A percentile compares a stretch with the other conserved stretches of the same genome.
Conservation (phyloP, 2,888 invertebrate species). For the Phrixothrix hirtus region DNA sequence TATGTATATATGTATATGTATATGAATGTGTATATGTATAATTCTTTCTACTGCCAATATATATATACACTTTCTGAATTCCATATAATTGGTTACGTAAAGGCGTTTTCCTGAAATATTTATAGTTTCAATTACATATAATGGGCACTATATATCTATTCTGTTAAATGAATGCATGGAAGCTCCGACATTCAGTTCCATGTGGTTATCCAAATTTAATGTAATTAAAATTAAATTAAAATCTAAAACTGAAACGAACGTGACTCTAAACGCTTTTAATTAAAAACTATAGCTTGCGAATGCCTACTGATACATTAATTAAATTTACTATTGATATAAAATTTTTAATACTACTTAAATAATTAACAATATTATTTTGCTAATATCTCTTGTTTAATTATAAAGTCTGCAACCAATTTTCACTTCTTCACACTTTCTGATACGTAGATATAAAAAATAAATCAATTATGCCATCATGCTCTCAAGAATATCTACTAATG, state of each 20-base stretch:
- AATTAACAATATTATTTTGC: too few species aligned
- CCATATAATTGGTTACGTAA: too few species aligned
- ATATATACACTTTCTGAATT: too few species aligned
- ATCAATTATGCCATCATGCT: too few species aligned
- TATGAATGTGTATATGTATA: too few species aligned
- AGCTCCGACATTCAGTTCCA: neutral
- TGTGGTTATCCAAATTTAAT: slow-evolving; percentile 2
- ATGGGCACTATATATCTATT: neutral
- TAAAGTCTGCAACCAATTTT: too few species aligned
- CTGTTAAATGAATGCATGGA: neutral
- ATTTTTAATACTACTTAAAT: neutral
- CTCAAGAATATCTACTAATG: too few species aligned
- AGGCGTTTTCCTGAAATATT: neutral
- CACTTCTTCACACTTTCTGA: too few species aligned
- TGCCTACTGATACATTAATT: slow-evolving; percentile 1
- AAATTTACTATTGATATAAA: neutral
- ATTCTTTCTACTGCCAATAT: too few species aligned
- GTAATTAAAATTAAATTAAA: slow-evolving; percentile 19
- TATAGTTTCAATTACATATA: slow-evolving; percentile 10
- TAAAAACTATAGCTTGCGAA: slow-evolving; percentile 15
- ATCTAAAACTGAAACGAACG: slow-evolving; percentile 5
- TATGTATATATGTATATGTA: too few species aligned
- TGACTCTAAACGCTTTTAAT: slow-evolving; percentile 6
- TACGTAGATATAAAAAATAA: too few species aligned
- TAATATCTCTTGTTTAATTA: too few species aligned